A percentile compares a stretch with the other conserved stretches of the same genome.
phyloP scores from a whole-genome alignment of 1,140 invertebrate species.

The Magallana gigas region DNA sequence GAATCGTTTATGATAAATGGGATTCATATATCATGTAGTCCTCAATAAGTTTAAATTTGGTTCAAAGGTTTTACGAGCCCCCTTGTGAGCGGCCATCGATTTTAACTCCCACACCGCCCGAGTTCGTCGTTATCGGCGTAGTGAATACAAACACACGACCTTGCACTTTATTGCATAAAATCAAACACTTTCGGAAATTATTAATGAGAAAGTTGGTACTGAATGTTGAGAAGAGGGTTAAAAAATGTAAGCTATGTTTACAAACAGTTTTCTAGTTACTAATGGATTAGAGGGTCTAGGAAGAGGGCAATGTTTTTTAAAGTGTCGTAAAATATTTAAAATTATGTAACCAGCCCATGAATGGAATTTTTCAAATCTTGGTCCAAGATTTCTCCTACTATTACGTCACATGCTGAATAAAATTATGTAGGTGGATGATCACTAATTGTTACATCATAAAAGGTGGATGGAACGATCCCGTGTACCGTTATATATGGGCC shows the following conservation, averaged over 20 bases:
- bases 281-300: neutral
- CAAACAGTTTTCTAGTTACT: neutral
- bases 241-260: neutral
- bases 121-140: neutral
- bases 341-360: neutral
- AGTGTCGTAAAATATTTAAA: neutral
- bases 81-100: conserved; percentile 13
- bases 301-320: neutral
- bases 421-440: neutral
- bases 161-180: conserved; percentile 10
- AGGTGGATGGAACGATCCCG: neutral
- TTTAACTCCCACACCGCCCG: conserved; percentile 4
- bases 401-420: neutral
- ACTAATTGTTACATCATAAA: neutral
- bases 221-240: neutral
- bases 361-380: neutral
- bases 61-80: conserved; percentile 25
- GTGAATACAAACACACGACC: conserved; percentile 9
- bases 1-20: conserved; percentile 8
- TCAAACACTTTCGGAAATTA: conserved; percentile 8
- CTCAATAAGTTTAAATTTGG: conserved; percentile 32
- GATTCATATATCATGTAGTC: conserved; percentile 28
- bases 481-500: neutral
- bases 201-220: conserved; percentile 37
- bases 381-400: neutral